Percentiles rank a stretch among this genome's conserved stretches.
phyloP scores from a whole-genome alignment of 2,888 invertebrate genomes.

The Meiosimyza decipiens region DNA sequence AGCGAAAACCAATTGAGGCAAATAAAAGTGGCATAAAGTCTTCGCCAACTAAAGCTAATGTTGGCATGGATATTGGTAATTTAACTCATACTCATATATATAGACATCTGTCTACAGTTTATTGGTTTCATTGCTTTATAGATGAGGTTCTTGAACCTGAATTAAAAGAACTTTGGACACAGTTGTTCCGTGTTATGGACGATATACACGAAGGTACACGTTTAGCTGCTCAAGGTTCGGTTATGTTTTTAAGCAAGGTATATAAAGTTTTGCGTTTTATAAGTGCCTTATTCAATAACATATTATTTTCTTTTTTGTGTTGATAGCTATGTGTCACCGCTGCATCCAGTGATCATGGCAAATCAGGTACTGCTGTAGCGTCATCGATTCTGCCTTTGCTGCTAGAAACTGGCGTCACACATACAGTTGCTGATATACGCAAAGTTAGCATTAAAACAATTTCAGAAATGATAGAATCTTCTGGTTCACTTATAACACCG shows the following conservation, averaged over 20 bases:
- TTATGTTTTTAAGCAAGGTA: constrained; percentile 80
- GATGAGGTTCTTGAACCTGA: constrained; percentile 65
- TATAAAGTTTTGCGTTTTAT: constrained; percentile 30
- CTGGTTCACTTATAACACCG: constrained; percentile 82
- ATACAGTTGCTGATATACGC: constrained; percentile 82
- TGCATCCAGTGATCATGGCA: constrained; percentile 76
- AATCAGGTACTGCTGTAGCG: constrained; percentile 78
- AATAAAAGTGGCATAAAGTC: constrained; percentile 12
- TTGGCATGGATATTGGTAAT: constrained; percentile 53
- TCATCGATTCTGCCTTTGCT: constrained; percentile 83
- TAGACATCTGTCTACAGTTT: constrained; percentile 28
- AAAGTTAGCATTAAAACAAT: constrained; percentile 85
- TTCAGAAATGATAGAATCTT: constrained; percentile 84
- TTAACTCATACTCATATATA: neutral
- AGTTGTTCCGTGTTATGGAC: constrained; percentile 91
- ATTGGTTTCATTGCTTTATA: constrained; percentile 20
- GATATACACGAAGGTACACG: constrained; percentile 92
- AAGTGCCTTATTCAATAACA: neutral
- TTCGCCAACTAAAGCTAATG: constrained; percentile 23
- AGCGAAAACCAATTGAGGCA: constrained; percentile 42
- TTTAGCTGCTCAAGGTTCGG: constrained; percentile 78
- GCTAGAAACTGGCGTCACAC: constrained; percentile 82
- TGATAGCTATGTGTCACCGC: constrained; percentile 77
- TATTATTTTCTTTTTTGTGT: neutral
- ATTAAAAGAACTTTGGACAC: constrained; percentile 73